Evolutionary conservation across 2,113 vertebrate species (phyloP).

Genomic region (Tragulus kanchil): DNA sequence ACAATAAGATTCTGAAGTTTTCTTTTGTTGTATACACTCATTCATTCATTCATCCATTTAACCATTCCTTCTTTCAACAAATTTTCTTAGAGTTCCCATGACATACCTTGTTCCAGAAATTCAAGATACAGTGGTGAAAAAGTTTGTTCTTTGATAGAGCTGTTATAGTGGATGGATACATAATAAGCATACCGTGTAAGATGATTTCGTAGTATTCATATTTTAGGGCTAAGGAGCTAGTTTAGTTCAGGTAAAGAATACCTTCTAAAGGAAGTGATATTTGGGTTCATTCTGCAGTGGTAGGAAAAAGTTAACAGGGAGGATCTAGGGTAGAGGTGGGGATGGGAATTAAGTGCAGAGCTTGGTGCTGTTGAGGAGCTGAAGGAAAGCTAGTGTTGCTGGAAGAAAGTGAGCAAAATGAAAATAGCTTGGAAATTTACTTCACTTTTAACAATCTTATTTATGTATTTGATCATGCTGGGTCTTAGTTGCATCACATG

Average conservation of each 20-base stretch:
- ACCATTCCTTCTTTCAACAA: slow-evolving; percentile 5
- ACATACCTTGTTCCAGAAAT: not conserved
- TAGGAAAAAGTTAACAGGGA: not conserved
- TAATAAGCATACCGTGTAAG: not conserved
- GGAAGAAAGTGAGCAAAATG: not conserved
- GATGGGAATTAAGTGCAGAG: not conserved
- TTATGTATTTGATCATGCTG: not conserved
- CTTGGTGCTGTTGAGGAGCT: not conserved
- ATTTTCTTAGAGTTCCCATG: not conserved
- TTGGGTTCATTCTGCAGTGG: not conserved
- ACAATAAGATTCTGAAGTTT: slow-evolving; percentile 29
- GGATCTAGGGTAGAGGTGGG: not conserved
- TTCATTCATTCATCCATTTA: not conserved
- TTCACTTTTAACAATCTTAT: not conserved
- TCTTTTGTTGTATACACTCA: slow-evolving; percentile 2
- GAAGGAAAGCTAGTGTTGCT: not conserved
- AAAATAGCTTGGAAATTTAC: not conserved
- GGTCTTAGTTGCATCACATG: not conserved
- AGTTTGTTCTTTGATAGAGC: not conserved
- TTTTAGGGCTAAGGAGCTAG: not conserved
- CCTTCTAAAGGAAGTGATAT: not conserved
- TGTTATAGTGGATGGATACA: not conserved
- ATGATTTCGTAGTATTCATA: not conserved
- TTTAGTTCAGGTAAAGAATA: not conserved
- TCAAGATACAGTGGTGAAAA: not conserved